Evolutionary conservation across 2,888 invertebrate species (phyloP).

Genomic region (Leuctra nigra): DNA sequence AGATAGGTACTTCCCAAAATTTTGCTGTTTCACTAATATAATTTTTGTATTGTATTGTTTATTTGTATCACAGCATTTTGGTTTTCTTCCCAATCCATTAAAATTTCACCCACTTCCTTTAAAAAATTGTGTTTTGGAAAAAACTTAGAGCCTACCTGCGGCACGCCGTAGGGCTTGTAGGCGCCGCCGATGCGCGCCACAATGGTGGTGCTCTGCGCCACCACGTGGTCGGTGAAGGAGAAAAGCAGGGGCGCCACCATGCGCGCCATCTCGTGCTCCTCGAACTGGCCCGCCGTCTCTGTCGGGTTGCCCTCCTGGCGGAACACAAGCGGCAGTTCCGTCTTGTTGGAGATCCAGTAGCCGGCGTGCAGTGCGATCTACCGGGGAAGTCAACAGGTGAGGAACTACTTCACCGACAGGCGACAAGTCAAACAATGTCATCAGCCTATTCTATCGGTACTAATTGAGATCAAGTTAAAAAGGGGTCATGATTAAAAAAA

Average conservation of each 20-base stretch:
- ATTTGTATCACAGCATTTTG: no score
- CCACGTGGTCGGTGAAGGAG: conserved; percentile 84
- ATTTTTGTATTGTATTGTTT: no score
- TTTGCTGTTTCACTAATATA: no score
- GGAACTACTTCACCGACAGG: neutral
- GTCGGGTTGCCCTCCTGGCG: conserved; percentile 75
- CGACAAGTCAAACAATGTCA: neutral
- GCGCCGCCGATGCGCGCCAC: conserved; percentile 70
- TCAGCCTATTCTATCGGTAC: no score
- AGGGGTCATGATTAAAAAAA: no score
- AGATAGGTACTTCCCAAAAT: no score
- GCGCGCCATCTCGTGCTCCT: conserved; percentile 90
- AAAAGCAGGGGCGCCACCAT: conserved; percentile 90
- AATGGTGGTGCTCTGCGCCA: conserved; percentile 69
- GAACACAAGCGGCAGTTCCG: conserved; percentile 92
- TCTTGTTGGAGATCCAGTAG: conserved; percentile 94
- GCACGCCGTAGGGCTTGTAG: conserved; percentile 46
- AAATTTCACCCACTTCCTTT: no score
- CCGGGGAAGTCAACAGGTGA: conserved; percentile 16
- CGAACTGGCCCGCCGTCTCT: conserved; percentile 79
- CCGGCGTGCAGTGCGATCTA: conserved; percentile 73
- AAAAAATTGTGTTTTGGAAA: no score
- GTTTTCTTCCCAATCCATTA: no score
- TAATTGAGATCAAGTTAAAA: no score
- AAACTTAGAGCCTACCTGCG: conserved; percentile 48